A percentile compares a stretch with the other conserved stretches of the same genome.
Evolutionary conservation across 2,888 invertebrate genomes (phyloP).

Genomic region (Drosophila sordidula): DNA sequence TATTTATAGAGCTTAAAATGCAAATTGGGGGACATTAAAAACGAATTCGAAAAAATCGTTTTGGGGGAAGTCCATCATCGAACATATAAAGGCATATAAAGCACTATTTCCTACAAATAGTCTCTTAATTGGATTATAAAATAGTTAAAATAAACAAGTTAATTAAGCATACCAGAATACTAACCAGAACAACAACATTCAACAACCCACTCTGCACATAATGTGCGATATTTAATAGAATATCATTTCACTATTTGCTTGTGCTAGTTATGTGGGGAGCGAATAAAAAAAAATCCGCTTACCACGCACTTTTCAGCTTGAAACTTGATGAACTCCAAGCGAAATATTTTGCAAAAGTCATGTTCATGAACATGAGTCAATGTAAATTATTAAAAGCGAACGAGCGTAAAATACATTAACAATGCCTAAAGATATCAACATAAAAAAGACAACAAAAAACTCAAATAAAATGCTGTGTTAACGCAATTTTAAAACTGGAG

Average conservation of each 20-base stretch:
- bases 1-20: neutral
- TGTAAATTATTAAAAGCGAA: slow-evolving; percentile 39
- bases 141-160: too few relatives aligned
- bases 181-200: too few relatives aligned
- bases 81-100: too few relatives aligned
- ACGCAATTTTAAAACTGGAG: slow-evolving; percentile 3
- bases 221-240: slow-evolving; percentile 7
- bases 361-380: slow-evolving; percentile 59
- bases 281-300: slow-evolving; percentile 28
- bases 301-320: slow-evolving; percentile 37
- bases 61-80: neutral
- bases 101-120: too few relatives aligned
- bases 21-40: neutral
- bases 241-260: neutral
- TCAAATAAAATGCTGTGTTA: slow-evolving; percentile 9
- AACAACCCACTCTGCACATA: neutral
- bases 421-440: slow-evolving; percentile 19
- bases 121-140: too few relatives aligned
- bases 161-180: too few relatives aligned
- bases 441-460: slow-evolving; percentile 8
- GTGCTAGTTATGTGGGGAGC: slow-evolving; percentile 7
- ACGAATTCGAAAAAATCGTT: too few relatives aligned
- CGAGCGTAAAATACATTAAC: slow-evolving; percentile 23
- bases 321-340: slow-evolving; percentile 31
- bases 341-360: slow-evolving; percentile 57